Evolutionary conservation across 1,140 invertebrate genomes (phyloP).

Genomic region (Caerostris extrusa): DNA sequence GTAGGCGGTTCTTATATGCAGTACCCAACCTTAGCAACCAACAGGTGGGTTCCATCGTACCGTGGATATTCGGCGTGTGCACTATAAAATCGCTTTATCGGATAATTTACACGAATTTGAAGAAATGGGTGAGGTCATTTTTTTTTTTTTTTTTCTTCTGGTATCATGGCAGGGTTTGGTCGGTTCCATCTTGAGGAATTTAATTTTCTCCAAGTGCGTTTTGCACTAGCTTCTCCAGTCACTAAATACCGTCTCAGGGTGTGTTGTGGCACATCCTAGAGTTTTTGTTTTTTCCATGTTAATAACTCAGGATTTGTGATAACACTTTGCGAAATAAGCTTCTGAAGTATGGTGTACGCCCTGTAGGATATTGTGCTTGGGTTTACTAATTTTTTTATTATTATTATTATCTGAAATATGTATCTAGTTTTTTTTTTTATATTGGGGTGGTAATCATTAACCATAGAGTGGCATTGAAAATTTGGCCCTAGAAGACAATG

Average conservation of each 20-base stretch:
- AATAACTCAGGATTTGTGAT: constrained; percentile 35
- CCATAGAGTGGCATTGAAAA: too few relatives aligned
- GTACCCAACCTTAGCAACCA: constrained; percentile 49
- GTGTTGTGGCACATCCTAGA: constrained; percentile 28
- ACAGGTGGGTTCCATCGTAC: constrained; percentile 47
- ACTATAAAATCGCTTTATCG: constrained; percentile 30
- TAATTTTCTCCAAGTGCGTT: constrained; percentile 42
- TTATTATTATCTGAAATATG: background rate
- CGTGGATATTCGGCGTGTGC: background rate
- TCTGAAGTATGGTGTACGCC: background rate
- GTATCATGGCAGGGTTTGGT: background rate
- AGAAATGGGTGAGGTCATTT: constrained; percentile 44
- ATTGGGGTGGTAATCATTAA: too few relatives aligned
- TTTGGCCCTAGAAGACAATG: too few relatives aligned
- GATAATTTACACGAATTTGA: constrained; percentile 56
- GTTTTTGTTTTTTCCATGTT: background rate
- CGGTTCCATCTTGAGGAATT: constrained; percentile 2
- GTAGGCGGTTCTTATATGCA: constrained; percentile 56
- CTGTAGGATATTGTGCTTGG: background rate
- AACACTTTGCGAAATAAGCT: background rate
- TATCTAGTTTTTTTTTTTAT: too few relatives aligned
- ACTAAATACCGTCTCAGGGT: constrained; percentile 54
- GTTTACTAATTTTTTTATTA: background rate
- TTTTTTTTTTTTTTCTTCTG: constrained; percentile 20
- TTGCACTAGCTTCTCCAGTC: background rate